Percentiles rank a stretch among this genome's conserved stretches.
phyloP scores from a whole-genome alignment of 2,113 vertebrate species.

The Carlito syrichta region DNA sequence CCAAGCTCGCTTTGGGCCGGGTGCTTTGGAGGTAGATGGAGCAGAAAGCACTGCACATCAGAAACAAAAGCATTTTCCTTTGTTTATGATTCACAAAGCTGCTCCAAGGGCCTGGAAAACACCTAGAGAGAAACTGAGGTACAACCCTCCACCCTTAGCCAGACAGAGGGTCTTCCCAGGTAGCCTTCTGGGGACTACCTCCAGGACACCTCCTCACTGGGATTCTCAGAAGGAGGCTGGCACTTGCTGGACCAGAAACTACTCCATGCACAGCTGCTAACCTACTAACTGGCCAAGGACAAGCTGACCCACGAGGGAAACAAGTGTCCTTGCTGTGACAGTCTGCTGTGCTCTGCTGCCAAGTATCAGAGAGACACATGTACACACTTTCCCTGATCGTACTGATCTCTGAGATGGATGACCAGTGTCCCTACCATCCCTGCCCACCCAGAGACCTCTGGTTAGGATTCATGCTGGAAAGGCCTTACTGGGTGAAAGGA shows the following conservation, averaged over 20 bases:
- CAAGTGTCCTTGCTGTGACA: neutral
- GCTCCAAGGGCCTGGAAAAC: neutral
- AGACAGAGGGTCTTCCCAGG: neutral
- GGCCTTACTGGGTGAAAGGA: neutral
- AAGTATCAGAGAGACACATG: fast-evolving
- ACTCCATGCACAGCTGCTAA: neutral
- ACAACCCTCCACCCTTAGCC: no score
- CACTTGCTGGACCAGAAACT: neutral
- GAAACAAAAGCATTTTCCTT: neutral
- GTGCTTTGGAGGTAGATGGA: neutral
- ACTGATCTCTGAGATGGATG: no score
- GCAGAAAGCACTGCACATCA: no score
- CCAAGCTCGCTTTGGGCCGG: neutral
- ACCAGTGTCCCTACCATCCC: neutral
- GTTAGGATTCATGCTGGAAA: neutral
- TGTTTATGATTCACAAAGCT: neutral
- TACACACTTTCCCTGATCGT: fast-evolving
- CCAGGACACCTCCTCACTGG: neutral
- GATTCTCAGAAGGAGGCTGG: neutral
- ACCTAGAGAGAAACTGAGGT: neutral
- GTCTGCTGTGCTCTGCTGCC: neutral
- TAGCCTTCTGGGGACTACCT: neutral
- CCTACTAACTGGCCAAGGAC: neutral
- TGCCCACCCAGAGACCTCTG: neutral
- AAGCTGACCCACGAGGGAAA: no score